These are phyloP conservation scores for Rhabdophis nuchalis DNA, from an alignment of 2,797 vertebrate species.

Conservation along the genomic window DNA sequence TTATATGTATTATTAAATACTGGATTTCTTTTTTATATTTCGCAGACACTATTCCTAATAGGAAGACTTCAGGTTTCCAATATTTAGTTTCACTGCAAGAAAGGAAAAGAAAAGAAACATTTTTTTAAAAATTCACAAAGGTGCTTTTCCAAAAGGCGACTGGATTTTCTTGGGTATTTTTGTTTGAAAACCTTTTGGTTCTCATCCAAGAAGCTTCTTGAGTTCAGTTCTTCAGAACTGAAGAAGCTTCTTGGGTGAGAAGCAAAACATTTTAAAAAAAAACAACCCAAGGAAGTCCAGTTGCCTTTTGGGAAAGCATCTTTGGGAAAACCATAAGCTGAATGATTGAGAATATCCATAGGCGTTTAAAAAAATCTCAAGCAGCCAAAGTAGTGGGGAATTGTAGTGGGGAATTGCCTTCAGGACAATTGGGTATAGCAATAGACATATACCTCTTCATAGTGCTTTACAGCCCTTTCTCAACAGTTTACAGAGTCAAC, in stretches of 20 bases:
- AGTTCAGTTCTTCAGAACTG: too few relatives aligned
- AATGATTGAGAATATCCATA: background rate
- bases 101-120: background rate
- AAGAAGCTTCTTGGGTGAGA: too few relatives aligned
- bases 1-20: too few relatives aligned
- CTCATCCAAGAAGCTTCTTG: background rate
- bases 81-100: background rate
- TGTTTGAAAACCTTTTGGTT: background rate
- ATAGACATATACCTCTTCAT: too few relatives aligned
- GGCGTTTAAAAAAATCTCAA: background rate
- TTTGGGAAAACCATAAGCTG: background rate
- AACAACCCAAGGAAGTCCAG: background rate
- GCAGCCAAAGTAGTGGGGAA: background rate
- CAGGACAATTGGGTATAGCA: background rate
- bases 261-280: background rate
- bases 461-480: too few relatives aligned
- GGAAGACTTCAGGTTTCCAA: too few relatives aligned
- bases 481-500: too few relatives aligned
- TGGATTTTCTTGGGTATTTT: background rate
- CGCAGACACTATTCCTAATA: too few relatives aligned
- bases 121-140: background rate
- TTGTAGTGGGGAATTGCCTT: too few relatives aligned
- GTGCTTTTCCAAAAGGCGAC: background rate
- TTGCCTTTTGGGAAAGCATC: background rate
- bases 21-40: too few relatives aligned